Conservation (phyloP, 2,888 invertebrate species). For the Ferdinandea cuprea region DNA sequence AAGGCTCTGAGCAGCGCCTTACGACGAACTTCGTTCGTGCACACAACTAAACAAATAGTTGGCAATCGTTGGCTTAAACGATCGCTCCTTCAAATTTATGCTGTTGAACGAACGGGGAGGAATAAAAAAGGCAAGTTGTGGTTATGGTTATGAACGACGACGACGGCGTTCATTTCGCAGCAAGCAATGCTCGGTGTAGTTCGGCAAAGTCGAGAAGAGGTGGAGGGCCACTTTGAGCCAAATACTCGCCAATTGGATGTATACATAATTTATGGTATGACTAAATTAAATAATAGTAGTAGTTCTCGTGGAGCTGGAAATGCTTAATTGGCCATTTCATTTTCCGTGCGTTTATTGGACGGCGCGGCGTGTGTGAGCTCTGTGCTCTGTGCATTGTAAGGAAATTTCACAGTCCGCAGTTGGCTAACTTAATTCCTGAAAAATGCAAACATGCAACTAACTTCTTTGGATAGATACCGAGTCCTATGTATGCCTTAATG, state of each 20-base stretch:
- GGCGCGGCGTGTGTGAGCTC: not conserved
- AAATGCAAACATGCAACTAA: slow-evolving; percentile 16
- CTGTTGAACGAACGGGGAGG: slow-evolving; percentile 3
- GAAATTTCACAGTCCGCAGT: not conserved
- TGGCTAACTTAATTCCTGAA: slow-evolving; percentile 24
- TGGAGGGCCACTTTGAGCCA: slow-evolving; percentile 38
- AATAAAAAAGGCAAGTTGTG: slow-evolving; percentile 61
- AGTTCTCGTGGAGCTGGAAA: slow-evolving; percentile 43
- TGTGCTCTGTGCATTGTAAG: not conserved
- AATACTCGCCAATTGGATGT: slow-evolving; percentile 68
- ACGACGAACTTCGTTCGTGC: slow-evolving; percentile 13
- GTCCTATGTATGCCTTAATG: slow-evolving; percentile 8
- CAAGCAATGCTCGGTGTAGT: slow-evolving; percentile 7
- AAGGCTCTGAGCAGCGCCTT: slow-evolving; percentile 25
- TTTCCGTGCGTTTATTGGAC: slow-evolving; percentile 48
- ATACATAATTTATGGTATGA: slow-evolving; percentile 72
- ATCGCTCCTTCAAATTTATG: slow-evolving; percentile 66
- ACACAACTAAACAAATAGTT: slow-evolving; percentile 11
- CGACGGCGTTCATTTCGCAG: slow-evolving; percentile 71
- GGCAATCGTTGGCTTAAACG: slow-evolving; percentile 59
- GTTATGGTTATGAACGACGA: slow-evolving; percentile 76
- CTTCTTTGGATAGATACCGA: not conserved
- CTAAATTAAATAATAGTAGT: slow-evolving; percentile 74
- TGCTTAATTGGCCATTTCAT: slow-evolving; percentile 73
- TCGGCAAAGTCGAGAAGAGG: not conserved